Base-by-base conservation (phyloP, 2,113 vertebrate species). In the Hemicordylus capensis region DNA sequence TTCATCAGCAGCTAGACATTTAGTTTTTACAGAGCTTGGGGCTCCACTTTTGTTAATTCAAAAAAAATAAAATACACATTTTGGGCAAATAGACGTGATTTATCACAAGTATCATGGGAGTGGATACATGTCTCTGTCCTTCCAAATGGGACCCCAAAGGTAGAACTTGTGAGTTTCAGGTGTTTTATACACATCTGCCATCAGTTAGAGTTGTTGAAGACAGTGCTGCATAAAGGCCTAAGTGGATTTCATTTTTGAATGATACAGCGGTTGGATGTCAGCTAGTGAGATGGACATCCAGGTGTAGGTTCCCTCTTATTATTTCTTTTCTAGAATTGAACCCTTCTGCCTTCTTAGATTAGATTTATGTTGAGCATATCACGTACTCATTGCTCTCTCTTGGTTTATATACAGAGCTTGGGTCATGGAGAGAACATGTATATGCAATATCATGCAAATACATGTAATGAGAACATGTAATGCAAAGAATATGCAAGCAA, bases 31-130 rank as follows among this genome's bases (percentile, higher is more conserved):
- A 67, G 34, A 76, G 79, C 58, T 39, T 31, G 83, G 75, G 83
- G 42, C 26, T 83, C 76, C 64, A 37, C 48, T 82, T 82, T 61
- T 46, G 82, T 67, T 86, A 84, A 91, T 84, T 84, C 67, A 86
- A 79, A 85, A 44, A 58, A 48, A 67, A 78, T 83, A 51, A 51
- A 6, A 64, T 58, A 54, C 54, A 81, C 58, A n/a, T 74, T 81
- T 83, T 74, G 72, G 76, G 79, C 85, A 81, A 54, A 67, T 86
- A 48, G n/a, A 54, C 66, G 51, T 81, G 73, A 74, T 48, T 66
- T 84, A 86, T 84, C 56, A 74, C 63, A 87, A 84, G 72, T 74
- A 79, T 56, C 51, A 34, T 83, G 70, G 69, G 82, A 81, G 87
- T 54, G 76, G 86, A 84, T 85, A 85, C 26, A 77, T 77, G 31